phyloP scores from a whole-genome alignment of 1,140 invertebrate genomes.

The Triops longicaudatus region DNA sequence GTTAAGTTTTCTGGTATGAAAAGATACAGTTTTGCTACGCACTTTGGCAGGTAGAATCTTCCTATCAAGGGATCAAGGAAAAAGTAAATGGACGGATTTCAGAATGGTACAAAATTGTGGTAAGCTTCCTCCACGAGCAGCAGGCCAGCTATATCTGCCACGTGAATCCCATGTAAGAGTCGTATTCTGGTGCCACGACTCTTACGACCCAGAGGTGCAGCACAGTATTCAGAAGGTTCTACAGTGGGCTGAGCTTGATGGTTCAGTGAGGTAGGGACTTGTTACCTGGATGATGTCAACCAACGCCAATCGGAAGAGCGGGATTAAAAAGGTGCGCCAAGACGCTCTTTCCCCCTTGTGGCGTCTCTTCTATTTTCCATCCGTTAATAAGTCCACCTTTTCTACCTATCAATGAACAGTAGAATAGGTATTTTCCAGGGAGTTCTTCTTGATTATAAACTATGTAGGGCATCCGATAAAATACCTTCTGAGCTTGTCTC shows the following conservation, averaged over 20 bases:
- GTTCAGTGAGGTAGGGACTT: background rate
- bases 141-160: slow-evolving; percentile 10
- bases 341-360: background rate
- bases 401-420: background rate
- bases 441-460: background rate
- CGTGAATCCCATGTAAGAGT: slow-evolving; percentile 10
- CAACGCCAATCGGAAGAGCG: slow-evolving; percentile 4
- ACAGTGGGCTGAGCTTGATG: slow-evolving; percentile 2
- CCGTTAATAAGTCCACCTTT: background rate
- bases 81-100: background rate
- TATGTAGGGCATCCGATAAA: background rate
- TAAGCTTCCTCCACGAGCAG: slow-evolving; percentile 1
- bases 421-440: background rate
- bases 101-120: background rate
- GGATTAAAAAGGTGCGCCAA: background rate
- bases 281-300: slow-evolving; percentile 14
- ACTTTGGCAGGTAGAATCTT: background rate
- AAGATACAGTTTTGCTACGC: background rate
- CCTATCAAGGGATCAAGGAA: background rate
- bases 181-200: slow-evolving; percentile 3
- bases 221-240: background rate
- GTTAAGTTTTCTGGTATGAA: too few relatives aligned
- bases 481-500: background rate
- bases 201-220: background rate
- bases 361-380: background rate